Evolutionary conservation across 1,140 invertebrate genomes (phyloP), one percentile per base, ranked within the genome.

Genomic region (Drosophila ambigua): DNA sequence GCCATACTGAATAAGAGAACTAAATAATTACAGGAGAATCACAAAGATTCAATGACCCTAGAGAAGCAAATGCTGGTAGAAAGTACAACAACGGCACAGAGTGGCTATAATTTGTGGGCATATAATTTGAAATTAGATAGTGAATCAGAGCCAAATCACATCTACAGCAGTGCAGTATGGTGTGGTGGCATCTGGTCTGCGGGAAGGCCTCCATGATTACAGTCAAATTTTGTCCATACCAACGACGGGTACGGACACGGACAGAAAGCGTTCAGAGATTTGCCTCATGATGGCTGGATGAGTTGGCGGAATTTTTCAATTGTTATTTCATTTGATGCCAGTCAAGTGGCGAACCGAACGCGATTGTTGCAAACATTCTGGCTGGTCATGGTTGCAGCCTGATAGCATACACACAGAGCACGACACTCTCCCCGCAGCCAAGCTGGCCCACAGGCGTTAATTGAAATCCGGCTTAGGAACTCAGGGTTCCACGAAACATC

Each of bases 401-500:
- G 39, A 51, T 48, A 49, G 54, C 62, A 2, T 20, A 20, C 20
- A 20, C 16, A 16, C 16, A 16, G n/a, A n/a, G 20, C 20, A 20
- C 1, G 20, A 20, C 20, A 20, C 20, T 1, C 53, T 24, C 62
- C 45, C 41, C 31, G 31, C 8, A 31, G 31, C 8, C 39, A 39
- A 60, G 24, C 49, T 41, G 7, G 13, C 11, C 35, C 43, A 50
- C 49, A 76, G 67, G 82, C 82, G 81, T 84, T 84, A 84, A 84
- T 84, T 84, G 82, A 84, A 85, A 84, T 81, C 77, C 54, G 80
- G 67, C 75, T 83, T 77, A 68, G 69, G 39, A 51, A 26, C 43
- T 43, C 67, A 49, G 61, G 66, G 69, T 67, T 63, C 63, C 35
- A 39, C 61, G 9, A n/a, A 8, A 15, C 39, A 20, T 28, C 52